A percentile compares a stretch with the other conserved stretches of the same genome.
Conservation (phyloP, 2,113 vertebrate genomes). For the Chascanopsetta lugubris region DNA sequence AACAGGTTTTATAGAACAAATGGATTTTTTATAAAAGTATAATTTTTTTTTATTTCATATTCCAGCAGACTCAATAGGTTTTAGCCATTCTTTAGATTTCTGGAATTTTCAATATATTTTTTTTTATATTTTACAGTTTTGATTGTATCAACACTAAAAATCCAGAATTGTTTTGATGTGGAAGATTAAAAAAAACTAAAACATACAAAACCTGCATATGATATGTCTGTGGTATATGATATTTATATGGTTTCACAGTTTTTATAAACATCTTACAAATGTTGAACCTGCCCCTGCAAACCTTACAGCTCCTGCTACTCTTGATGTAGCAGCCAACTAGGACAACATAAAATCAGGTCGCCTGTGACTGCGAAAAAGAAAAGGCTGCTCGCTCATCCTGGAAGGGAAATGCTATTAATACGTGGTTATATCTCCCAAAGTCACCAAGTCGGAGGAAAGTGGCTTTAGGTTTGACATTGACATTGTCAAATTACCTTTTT, state of each 20-base stretch:
- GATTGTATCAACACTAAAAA: too few species aligned
- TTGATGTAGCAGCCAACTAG: constrained; percentile 69
- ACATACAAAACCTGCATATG: too few species aligned
- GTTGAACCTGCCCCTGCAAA: constrained; percentile 8
- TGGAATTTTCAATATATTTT: too few species aligned
- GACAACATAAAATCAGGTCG: constrained; percentile 81
- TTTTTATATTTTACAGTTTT: too few species aligned
- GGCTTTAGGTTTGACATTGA: constrained; percentile 78
- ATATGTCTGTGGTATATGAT: neutral
- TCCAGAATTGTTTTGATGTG: too few species aligned
- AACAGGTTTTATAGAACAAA: too few species aligned
- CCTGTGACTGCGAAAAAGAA: constrained; percentile 70
- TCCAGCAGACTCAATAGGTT: too few species aligned
- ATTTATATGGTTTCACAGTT: neutral
- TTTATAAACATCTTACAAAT: neutral
- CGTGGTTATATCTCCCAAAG: constrained; percentile 74
- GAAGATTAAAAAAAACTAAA: too few species aligned
- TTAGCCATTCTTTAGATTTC: too few species aligned
- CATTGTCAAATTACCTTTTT: constrained; percentile 73
- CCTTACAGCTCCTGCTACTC: constrained; percentile 39
- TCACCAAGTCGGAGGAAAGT: constrained; percentile 72
- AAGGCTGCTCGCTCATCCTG: constrained; percentile 73
- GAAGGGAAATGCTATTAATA: constrained; percentile 83
- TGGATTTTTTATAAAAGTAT: too few species aligned
- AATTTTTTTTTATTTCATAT: too few species aligned